Base-by-base conservation (phyloP, 2,888 invertebrate genomes). In the Sinodicranocentrus sp. region DNA sequence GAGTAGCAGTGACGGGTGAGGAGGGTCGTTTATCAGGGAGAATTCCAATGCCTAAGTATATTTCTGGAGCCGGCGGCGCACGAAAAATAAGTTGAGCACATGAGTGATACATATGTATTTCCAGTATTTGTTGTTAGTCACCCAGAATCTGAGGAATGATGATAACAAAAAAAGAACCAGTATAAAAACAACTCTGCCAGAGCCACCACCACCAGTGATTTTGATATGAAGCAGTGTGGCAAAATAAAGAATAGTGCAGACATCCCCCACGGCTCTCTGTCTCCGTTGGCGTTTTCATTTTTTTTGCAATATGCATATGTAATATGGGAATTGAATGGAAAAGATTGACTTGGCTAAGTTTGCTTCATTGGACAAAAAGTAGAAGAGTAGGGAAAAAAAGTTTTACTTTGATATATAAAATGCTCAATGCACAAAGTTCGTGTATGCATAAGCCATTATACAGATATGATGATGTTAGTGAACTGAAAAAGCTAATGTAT, bases 91-190 rank as follows among this genome's bases (percentile, higher is more conserved):
- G 5, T 65, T 8, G 23, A 19, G 21, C 65, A 28, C 17, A 65
- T 65, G 43, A 65, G 2, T 65, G 39, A 65, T 43, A 63, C 39
- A 43, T 21, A 48, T 57, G 23, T 57, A 15, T 57, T 57, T 48
- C 2, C 15, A 21, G 26, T 43, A 10, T 65, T 39, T 65, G 28
- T 33, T 61, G 43, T 65, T 65, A 65, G 65, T 65, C 65, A 65
- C 65, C 65, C 65, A 65, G 65, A 65, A 65, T 65, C 65, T 65
- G 65, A 65, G 65, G 23, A 65, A 65, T 43, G 65, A 65, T 43
- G 39, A 65, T 21, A 57, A 8, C 65, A 68, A 1, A 25, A 17
- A 68, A 68, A 68, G 48, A 68, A 15, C 2, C 43, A 21, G n/a
- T 19, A 48, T 65, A 43, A 65, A 61, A 33, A 59, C 3, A n/a